These are phyloP conservation scores for Salvelinus fontinalis DNA, from an alignment of 2,113 vertebrate species.

Conservation along the genomic window DNA sequence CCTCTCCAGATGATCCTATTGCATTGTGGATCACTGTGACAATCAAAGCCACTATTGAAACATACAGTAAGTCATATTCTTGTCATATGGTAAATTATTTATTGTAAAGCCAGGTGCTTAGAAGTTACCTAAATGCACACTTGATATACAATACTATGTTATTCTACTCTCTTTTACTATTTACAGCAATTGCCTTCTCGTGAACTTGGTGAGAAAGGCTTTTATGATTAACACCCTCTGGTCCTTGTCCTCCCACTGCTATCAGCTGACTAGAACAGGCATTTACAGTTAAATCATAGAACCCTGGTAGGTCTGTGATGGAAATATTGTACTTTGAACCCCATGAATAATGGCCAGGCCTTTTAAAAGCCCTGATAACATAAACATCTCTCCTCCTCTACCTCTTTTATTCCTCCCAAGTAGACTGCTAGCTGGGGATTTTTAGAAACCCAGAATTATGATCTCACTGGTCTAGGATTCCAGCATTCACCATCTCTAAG, in stretches of 20 bases:
- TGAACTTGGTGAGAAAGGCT: no score
- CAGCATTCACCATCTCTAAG: constrained; percentile 55
- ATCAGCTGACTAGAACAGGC: background rate
- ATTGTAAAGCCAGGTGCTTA: no score
- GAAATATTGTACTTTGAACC: constrained; percentile 32
- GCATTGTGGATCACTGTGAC: no score
- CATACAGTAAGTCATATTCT: no score
- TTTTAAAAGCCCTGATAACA: constrained; percentile 28
- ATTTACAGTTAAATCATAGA: constrained; percentile 23
- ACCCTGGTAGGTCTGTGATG: constrained; percentile 13
- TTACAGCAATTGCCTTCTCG: no score
- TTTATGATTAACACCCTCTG: background rate
- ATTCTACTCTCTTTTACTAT: no score
- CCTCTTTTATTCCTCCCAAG: constrained; percentile 39
- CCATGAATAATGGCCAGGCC: constrained; percentile 7
- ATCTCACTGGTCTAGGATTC: constrained; percentile 64
- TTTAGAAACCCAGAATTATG: constrained; percentile 50
- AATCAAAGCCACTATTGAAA: no score
- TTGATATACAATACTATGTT: no score
- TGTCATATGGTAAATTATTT: no score
- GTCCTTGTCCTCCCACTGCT: background rate
- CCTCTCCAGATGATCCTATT: background rate
- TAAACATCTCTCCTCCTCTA: constrained; percentile 23
- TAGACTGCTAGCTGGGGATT: constrained; percentile 31
- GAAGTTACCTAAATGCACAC: no score